phyloP scores from a whole-genome alignment of 2,888 invertebrate genomes.

The Harpalus rufipes region DNA sequence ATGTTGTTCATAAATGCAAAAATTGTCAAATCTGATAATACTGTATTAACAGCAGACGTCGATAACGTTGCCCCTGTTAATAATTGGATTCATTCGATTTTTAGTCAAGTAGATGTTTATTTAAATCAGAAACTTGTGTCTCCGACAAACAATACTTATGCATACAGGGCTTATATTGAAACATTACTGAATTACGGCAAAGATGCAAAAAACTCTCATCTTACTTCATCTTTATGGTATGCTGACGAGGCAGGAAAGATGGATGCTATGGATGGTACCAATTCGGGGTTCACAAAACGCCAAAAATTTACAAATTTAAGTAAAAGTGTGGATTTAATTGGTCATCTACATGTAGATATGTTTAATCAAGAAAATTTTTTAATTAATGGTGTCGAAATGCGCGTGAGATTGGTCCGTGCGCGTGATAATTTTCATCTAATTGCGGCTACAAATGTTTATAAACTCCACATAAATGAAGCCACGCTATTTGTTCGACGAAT shows the following conservation, averaged over 20 bases:
- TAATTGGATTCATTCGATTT: constrained; percentile 69
- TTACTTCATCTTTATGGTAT: constrained; percentile 68
- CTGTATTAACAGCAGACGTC: not conserved
- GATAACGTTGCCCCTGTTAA: constrained; percentile 69
- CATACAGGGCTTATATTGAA: constrained; percentile 71
- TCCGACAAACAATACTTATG: constrained; percentile 70
- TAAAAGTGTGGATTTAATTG: constrained; percentile 10
- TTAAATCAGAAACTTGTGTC: constrained; percentile 71
- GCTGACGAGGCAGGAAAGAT: constrained; percentile 67
- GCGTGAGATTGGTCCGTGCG: constrained; percentile 11
- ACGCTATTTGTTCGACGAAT: constrained; percentile 10
- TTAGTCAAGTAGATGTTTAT: constrained; percentile 70
- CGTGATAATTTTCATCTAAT: constrained; percentile 13
- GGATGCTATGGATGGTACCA: constrained; percentile 33
- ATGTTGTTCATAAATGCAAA: constrained; percentile 68
- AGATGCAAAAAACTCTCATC: constrained; percentile 17
- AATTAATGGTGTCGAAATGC: constrained; percentile 12
- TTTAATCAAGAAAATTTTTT: constrained; percentile 40
- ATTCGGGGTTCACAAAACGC: not conserved
- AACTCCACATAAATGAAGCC: constrained; percentile 19
- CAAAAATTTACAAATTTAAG: constrained; percentile 29
- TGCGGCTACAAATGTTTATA: not conserved
- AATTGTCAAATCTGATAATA: not conserved
- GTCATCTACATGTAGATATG: constrained; percentile 18
- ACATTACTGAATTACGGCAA: constrained; percentile 43